These are phyloP conservation scores for Ceratitis capitata DNA, from an alignment of 1,140 invertebrate genomes.

Conservation along the genomic window DNA sequence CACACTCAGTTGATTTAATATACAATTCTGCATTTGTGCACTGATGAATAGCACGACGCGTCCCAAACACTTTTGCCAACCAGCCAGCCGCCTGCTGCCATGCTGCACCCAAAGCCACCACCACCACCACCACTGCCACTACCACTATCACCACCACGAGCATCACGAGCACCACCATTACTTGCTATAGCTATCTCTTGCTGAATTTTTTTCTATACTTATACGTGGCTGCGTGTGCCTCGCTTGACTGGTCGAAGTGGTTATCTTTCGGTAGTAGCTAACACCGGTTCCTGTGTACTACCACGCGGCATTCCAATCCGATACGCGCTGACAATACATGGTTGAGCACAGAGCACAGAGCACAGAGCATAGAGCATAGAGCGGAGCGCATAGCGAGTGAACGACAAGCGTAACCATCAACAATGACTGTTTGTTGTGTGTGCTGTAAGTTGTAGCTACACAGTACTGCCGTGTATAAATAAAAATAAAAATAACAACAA, in stretches of 20 bases:
- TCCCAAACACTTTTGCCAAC: constrained; percentile 25
- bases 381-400: constrained; percentile 10
- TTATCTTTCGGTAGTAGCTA: background rate
- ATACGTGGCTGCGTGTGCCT: background rate
- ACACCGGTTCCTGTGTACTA: background rate
- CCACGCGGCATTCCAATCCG: background rate
- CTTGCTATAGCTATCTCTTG: no score
- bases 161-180: no score
- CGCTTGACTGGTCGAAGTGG: constrained; percentile 19
- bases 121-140: background rate
- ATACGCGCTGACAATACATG: constrained; percentile 33
- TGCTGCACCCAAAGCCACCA: constrained; percentile 8
- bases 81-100: constrained; percentile 22
- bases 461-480: background rate
- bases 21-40: background rate
- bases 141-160: background rate
- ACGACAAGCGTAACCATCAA: constrained; percentile 32
- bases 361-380: constrained; percentile 2
- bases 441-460: background rate
- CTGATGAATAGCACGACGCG: constrained; percentile 7
- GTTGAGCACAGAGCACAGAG: background rate
- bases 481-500: background rate
- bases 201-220: no score
- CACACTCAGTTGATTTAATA: background rate
- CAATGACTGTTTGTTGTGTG: constrained; percentile 37